phyloP scores from a whole-genome alignment of 2,888 invertebrate genomes.

The Parthenolecanium corni region DNA sequence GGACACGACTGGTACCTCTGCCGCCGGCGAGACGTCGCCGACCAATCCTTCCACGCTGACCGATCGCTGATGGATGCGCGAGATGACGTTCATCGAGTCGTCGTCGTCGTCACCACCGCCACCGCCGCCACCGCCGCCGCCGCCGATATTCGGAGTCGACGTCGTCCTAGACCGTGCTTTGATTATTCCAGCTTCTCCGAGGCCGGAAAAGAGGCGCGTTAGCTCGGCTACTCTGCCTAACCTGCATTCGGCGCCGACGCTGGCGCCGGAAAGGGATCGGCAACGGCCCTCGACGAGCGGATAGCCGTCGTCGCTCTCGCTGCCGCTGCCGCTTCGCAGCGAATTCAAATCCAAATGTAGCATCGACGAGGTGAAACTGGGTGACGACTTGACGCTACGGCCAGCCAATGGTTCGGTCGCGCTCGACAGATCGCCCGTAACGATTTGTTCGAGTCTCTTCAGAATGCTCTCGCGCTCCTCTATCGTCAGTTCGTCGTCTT shows the following conservation, averaged over 20 bases:
- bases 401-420: slow-evolving; percentile 56
- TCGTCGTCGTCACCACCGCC: not conserved
- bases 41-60: not conserved
- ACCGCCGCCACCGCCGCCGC: not conserved
- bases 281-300: not conserved
- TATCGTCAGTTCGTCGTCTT: slow-evolving; percentile 31
- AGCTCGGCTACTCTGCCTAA: slow-evolving; percentile 56
- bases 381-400: not conserved
- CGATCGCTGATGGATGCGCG: not conserved
- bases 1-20: not conserved
- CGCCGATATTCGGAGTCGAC: slow-evolving; percentile 26
- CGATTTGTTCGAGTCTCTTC: slow-evolving; percentile 35
- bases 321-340: slow-evolving; percentile 12
- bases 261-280: not conserved
- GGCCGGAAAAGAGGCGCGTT: slow-evolving; percentile 51
- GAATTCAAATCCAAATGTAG: slow-evolving; percentile 15
- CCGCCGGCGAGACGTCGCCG: not conserved
- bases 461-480: slow-evolving; percentile 35
- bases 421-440: slow-evolving; percentile 40
- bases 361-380: slow-evolving; percentile 15
- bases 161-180: slow-evolving; percentile 1
- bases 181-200: slow-evolving; percentile 39
- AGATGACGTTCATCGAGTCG: not conserved
- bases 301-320: not conserved
- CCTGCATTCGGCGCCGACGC: slow-evolving; percentile 2